Base-by-base conservation (phyloP, 2,797 vertebrate genomes). In the Paedocypris micromegethes region DNA sequence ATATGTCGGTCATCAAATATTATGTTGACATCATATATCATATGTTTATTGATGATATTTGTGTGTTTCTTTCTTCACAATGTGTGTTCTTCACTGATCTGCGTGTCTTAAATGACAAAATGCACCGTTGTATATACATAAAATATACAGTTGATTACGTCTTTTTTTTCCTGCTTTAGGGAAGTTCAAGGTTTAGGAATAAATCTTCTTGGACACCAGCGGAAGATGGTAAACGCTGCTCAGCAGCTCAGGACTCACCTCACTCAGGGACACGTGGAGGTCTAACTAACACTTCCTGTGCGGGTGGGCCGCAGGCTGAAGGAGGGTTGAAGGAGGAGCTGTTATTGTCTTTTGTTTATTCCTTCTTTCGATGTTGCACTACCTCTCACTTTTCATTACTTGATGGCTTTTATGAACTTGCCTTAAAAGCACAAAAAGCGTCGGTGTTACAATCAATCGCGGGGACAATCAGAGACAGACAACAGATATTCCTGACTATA, bases 161-260 rank as follows among this genome's bases (percentile, higher is more conserved):
- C 9, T 63, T 53, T 44, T 6, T 58, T 2, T 41, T 49, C 79
- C 4, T 85, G 54, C 72, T 58, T 73, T 72, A 98, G 96, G 69
- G 95, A 98, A 60, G 88, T 98, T 80, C 93, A 92, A 68, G 89
- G 91, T 68, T 92, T 98, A 74, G 96, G 95, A 3, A 94, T 98
- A 78, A 93, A 91, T 46, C 88, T 97, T 72, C 86, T 96, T 3
- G 96, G 94, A 46, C 96, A 98, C 81, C 96, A 98, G 88, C 93
- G 95, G 84, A 96, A 97, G 81, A 96, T 98, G 48, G 80, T 93
- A 73, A 95, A 85, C 52, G 95, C 95, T 60, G 95, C 95, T 73
- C 94, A 98, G 86, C 90, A 91, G 79, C 89, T 92, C 74, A 83
- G 83, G 76, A 82, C 86, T 69, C 82, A 90, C 72, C 86, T 91